Evolutionary conservation across 2,888 invertebrate species (phyloP).

Genomic region (Brachyptera risi): DNA sequence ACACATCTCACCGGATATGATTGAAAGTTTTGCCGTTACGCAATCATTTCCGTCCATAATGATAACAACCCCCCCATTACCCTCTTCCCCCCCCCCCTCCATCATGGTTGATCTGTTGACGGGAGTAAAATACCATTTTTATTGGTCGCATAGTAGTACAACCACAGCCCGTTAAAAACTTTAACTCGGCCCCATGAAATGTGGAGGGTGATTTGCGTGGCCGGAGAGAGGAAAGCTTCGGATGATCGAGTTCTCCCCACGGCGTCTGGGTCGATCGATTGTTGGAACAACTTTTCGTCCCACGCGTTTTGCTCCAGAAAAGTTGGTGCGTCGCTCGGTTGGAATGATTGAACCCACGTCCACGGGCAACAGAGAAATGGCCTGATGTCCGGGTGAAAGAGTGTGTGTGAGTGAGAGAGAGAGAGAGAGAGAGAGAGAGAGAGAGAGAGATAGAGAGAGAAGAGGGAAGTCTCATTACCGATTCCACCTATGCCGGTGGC

Average conservation of each 20-base stretch:
- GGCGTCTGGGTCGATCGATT: neutral
- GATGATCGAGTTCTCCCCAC: neutral
- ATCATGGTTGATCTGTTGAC: no score
- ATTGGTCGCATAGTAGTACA: neutral
- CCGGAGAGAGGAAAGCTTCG: neutral
- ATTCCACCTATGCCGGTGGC: neutral
- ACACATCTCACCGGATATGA: no score
- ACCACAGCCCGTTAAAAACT: constrained; percentile 2
- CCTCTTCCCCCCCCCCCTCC: no score
- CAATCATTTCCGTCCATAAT: no score
- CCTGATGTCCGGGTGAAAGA: neutral
- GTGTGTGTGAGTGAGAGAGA: no score
- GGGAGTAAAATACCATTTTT: neutral
- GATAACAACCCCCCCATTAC: no score
- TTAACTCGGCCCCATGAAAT: neutral
- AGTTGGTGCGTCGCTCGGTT: neutral
- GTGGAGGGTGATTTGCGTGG: constrained; percentile 2
- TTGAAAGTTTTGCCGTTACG: no score
- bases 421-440: neutral
- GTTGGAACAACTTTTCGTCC: neutral
- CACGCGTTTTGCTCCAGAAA: neutral
- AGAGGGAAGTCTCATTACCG: neutral
- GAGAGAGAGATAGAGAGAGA: no score
- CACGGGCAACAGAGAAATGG: neutral
- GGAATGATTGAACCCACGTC: neutral